A percentile compares a stretch with the other conserved stretches of the same genome.
Evolutionary conservation across 2,888 invertebrate genomes (phyloP).

Genomic region (Tanaodytes sp.): DNA sequence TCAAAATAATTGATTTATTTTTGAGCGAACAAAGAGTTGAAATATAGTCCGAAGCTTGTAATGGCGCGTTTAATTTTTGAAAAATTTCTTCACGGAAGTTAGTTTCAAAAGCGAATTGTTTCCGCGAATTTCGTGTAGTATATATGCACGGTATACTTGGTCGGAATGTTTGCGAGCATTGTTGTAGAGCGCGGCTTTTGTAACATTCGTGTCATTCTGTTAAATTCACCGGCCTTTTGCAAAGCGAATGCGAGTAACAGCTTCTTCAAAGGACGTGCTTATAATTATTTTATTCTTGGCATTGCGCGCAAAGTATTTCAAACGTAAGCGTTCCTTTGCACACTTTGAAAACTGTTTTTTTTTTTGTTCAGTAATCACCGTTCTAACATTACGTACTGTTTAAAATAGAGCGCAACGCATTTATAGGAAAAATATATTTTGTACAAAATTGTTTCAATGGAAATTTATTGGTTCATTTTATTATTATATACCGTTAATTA

Average conservation of each 20-base stretch:
- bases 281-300: conserved; percentile 40
- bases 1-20: too few relatives aligned
- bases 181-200: conserved; percentile 21
- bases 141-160: conserved; percentile 1
- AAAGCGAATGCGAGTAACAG: conserved; percentile 30
- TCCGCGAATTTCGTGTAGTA: conserved; percentile 12
- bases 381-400: too few relatives aligned
- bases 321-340: too few relatives aligned
- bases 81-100: conserved; percentile 27
- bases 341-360: too few relatives aligned
- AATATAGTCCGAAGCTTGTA: background rate
- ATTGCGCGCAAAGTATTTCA: conserved; percentile 10
- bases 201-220: conserved; percentile 33
- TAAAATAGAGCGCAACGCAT: too few relatives aligned
- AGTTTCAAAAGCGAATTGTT: conserved; percentile 19
- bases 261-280: conserved; percentile 33
- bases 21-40: background rate
- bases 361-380: too few relatives aligned
- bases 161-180: conserved; percentile 29
- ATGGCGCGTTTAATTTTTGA: conserved; percentile 2
- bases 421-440: too few relatives aligned
- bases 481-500: too few relatives aligned
- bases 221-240: conserved; percentile 35
- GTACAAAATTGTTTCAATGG: too few relatives aligned
- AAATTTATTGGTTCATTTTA: too few relatives aligned